Evolutionary conservation across 2,888 invertebrate genomes (phyloP).

Genomic region (Gerris lacustris): DNA sequence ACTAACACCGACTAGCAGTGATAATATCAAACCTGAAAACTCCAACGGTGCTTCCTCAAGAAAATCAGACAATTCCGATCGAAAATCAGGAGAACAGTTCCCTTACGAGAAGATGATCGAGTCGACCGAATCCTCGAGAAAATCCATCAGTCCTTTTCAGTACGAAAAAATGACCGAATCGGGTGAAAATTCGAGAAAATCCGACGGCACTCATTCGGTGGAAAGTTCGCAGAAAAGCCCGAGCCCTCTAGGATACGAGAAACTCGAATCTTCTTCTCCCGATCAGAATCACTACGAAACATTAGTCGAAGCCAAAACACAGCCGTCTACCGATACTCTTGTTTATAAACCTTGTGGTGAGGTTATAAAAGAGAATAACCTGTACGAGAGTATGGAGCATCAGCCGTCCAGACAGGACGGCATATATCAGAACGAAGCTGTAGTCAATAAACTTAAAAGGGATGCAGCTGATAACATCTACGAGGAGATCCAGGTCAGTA

Average conservation of each 20-base stretch:
- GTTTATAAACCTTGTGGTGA: not conserved
- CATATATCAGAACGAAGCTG: slow-evolving; percentile 21
- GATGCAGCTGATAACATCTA: slow-evolving; percentile 40
- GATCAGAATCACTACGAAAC: slow-evolving; percentile 20
- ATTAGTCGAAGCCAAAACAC: slow-evolving; percentile 17
- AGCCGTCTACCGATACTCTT: slow-evolving; percentile 6
- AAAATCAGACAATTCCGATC: slow-evolving; percentile 12
- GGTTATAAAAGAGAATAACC: slow-evolving; percentile 6
- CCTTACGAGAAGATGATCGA: not conserved
- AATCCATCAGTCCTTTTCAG: slow-evolving; percentile 4
- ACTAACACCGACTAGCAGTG: slow-evolving; percentile 22
- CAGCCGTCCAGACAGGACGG: slow-evolving; percentile 11
- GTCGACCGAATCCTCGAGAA: not conserved
- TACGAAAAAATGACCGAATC: slow-evolving; percentile 3
- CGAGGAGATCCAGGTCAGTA: slow-evolving; percentile 41
- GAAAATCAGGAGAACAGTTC: not conserved
- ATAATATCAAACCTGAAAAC: slow-evolving; percentile 18
- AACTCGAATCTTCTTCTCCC: slow-evolving; percentile 10
- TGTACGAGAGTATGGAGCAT: slow-evolving; percentile 22
- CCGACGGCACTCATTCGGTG: not conserved
- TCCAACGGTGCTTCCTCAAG: slow-evolving; percentile 17
- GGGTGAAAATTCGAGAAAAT: slow-evolving; percentile 2
- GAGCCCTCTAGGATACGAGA: not conserved
- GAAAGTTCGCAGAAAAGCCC: not conserved
- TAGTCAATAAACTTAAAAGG: slow-evolving; percentile 8